Base-by-base conservation (phyloP, 2,888 invertebrate genomes). In the Sphaerophoria rueppellii region DNA sequence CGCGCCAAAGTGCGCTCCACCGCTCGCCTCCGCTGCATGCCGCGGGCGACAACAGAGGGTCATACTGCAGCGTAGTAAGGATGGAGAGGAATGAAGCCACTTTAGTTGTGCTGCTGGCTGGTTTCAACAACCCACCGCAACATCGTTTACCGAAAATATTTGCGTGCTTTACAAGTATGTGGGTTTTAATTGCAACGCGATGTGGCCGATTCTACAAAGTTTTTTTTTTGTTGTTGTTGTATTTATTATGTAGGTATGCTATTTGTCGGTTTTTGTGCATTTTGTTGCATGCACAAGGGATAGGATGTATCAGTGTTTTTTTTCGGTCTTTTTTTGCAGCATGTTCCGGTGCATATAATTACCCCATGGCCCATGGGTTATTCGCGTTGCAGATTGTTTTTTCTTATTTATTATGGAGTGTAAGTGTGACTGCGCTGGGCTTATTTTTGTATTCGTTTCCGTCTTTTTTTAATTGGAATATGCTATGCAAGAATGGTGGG, bases 241-340 rank as follows among this genome's bases (percentile, higher is more conserved):
- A 24, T 24, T 24, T 24, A 24, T 24, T 24, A 40, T 75, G 32
- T 43, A 54, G 46, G 24, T 7, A 35, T 35, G 24, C 24, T 24
- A 24, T 24, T 24, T 24, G 24, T 24, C 24, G 24, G 24, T 24
- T 24, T 24, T 24, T 24, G 24, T 24, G 43, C 14, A 58, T 7
- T 46, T 65, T 54, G 52, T 67, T 67, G 67, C 37, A 67, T 48
- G 35, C 48, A 70, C 88, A 89, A 75, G 88, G 88, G 82, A 88
- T 85, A 34, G 52, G 77, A 70, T 70, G 61, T 61, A 54, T 50
- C 40, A 14, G 40, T 40, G 9, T 50, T 58, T 52, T 75, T 58
- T 14, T 65, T 43, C 37, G 69, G 16, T 69, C 32, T 40, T 50
- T 46, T 40, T 24, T 40, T 63, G 43, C 54, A 35, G 50, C 37